These are phyloP conservation scores for Siphonodentalium dalli DNA, from an alignment of 2,888 invertebrate species.

Conservation along the genomic window DNA sequence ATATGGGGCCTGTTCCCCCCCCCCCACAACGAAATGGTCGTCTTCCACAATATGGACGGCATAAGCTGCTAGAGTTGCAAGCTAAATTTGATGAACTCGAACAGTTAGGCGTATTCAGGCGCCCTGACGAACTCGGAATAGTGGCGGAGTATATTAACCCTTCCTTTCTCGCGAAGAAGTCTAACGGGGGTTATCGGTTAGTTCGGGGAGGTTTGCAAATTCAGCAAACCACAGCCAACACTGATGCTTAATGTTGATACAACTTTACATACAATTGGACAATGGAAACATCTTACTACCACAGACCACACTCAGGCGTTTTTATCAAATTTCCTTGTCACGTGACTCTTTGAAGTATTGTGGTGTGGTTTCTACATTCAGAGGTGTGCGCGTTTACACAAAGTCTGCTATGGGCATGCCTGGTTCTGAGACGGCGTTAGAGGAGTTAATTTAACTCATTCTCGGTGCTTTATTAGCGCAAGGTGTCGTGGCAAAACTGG, in stretches of 20 bases:
- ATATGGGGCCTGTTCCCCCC: too few relatives aligned
- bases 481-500: conserved; percentile 32
- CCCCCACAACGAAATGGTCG: too few relatives aligned
- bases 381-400: conserved; percentile 33
- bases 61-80: too few relatives aligned
- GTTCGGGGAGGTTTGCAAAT: conserved; percentile 21
- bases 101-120: too few relatives aligned
- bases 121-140: too few relatives aligned
- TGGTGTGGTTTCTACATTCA: conserved; percentile 35
- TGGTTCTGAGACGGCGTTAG: conserved; percentile 34
- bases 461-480: conserved; percentile 26
- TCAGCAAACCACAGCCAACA: conserved; percentile 25
- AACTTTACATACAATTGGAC: conserved; percentile 10
- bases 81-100: too few relatives aligned
- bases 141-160: too few relatives aligned
- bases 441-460: conserved; percentile 35
- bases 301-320: conserved; percentile 32
- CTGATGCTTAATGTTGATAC: conserved; percentile 27
- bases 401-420: conserved; percentile 42
- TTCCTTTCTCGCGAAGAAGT: conserved; percentile 1
- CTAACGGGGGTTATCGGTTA: conserved; percentile 8
- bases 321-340: conserved; percentile 36
- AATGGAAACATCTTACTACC: conserved; percentile 33
- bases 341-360: conserved; percentile 36
- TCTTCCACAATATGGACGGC: too few relatives aligned